Percentiles rank a stretch among this genome's conserved stretches.
Conservation (phyloP, 1,140 invertebrate species). For the Formica exsecta region DNA sequence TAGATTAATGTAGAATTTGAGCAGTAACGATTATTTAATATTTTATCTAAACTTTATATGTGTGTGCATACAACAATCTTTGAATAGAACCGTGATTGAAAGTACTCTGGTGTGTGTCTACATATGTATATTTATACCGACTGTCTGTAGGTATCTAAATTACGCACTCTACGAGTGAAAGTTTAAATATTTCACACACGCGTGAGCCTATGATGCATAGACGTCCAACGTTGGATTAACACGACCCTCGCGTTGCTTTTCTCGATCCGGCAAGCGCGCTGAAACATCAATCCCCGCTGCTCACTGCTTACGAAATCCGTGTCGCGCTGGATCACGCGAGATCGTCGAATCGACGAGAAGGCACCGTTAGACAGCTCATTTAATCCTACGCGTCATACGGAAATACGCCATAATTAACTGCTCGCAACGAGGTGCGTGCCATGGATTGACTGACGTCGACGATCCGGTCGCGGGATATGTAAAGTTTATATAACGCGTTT, state of each 20-base stretch:
- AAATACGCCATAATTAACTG: conserved; percentile 52
- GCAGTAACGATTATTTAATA: not conserved
- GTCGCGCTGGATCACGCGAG: conserved; percentile 20
- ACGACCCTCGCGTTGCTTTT: conserved; percentile 11
- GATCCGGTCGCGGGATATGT: conserved; percentile 41
- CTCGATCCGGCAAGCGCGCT: conserved; percentile 10
- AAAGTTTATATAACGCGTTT: conserved; percentile 47
- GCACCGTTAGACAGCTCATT: conserved; percentile 57
- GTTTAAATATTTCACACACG: conserved; percentile 30
- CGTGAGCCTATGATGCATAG: not conserved
- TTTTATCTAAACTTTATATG: not conserved
- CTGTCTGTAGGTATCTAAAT: conserved; percentile 27
- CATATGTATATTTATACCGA: not conserved
- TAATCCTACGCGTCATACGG: conserved; percentile 46
- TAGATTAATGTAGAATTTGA: not conserved
- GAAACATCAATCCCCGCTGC: conserved; percentile 40
- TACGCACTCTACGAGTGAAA: conserved; percentile 29
- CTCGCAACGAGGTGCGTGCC: conserved; percentile 46
- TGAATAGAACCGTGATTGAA: conserved; percentile 9
- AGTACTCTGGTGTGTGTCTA: not conserved
- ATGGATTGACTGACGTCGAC: conserved; percentile 55
- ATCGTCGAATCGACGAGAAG: conserved; percentile 27
- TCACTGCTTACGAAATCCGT: conserved; percentile 35
- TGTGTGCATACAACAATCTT: too few species aligned
- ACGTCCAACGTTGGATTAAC: conserved; percentile 19